Evolutionary conservation across 2,797 vertebrate genomes (phyloP), one percentile per base, ranked within the genome.

Genomic region (Falco naumanni): DNA sequence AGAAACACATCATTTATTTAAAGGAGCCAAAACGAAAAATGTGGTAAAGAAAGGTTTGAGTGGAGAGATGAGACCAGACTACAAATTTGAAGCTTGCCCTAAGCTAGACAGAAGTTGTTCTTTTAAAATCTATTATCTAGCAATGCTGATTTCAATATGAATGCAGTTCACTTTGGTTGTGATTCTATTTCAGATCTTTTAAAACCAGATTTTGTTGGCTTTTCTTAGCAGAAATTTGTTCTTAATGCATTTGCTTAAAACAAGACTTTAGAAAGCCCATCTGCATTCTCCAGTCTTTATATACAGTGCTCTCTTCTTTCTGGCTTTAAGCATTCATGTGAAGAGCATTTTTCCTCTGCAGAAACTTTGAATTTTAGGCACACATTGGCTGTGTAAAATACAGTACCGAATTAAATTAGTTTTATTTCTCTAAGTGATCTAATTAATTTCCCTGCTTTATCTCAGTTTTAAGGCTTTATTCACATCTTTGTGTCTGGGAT

Each of bases 401-500:
- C 59, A 70, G 86, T 63, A 39, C 69, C 3, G 2, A 89, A 43
- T 76, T 79, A 87, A 75, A 82, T 89, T 81, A 54, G 68, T 83
- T 89, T 77, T 77, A 65, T 71, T 91, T 86, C 80, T 82, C 34
- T 4, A 41, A 94, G 88, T 84, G 90, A 94, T 97, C 72, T 82
- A 3, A 94, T 91, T 90, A 75, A 96, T 97, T 95, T 95, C 81
- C 48, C 66, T 76, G 80, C 93, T 94, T 88, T 84, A 79, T 94
- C 72, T 84, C 64, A 3, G 15, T 89, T 85, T 90, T 89, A 66
- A 90, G 90, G 85, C 93, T 85, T 87, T n/a, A 68, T 68, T 94
- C 92, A 83, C 84, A 95, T 95, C 90, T 95, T 87, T 95, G 77
- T 96, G 94, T 74, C 91, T 93, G 93, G 94, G 84, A 85, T 96